phyloP scores from a whole-genome alignment of 2,888 invertebrate genomes.

The Macrosiphum euphorbiae region DNA sequence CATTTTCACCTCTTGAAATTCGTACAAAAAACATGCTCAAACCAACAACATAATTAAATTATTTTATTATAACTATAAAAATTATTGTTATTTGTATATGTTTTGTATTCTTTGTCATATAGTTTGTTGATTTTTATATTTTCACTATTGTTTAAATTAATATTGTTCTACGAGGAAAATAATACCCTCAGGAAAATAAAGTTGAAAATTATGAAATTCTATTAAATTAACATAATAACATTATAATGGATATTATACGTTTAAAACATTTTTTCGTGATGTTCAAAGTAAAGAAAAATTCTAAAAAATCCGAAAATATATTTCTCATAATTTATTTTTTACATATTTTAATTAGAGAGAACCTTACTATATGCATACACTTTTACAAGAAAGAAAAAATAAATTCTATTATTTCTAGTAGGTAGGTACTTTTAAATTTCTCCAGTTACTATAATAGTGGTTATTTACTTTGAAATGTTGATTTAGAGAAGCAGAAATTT shows the following conservation, averaged over 20 bases:
- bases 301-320: neutral
- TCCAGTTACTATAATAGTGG: neutral
- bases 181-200: slow-evolving; percentile 8
- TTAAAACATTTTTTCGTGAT: neutral
- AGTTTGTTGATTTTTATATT: neutral
- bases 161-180: neutral
- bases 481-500: neutral
- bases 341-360: neutral
- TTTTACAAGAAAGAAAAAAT: neutral
- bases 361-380: neutral
- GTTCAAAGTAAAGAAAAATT: neutral
- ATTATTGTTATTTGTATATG: neutral
- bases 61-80: neutral
- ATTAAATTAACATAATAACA: neutral
- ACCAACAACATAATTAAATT: neutral
- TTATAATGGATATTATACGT: neutral
- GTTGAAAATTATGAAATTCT: neutral
- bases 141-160: neutral
- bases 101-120: neutral
- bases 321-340: neutral
- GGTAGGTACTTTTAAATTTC: neutral
- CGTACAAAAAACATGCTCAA: neutral
- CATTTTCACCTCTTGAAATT: neutral
- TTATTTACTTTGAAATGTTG: neutral
- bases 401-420: neutral